Evolutionary conservation across 1,140 invertebrate species (phyloP), one percentile per base, ranked within the genome.

Genomic region (Uloborus diversus): DNA sequence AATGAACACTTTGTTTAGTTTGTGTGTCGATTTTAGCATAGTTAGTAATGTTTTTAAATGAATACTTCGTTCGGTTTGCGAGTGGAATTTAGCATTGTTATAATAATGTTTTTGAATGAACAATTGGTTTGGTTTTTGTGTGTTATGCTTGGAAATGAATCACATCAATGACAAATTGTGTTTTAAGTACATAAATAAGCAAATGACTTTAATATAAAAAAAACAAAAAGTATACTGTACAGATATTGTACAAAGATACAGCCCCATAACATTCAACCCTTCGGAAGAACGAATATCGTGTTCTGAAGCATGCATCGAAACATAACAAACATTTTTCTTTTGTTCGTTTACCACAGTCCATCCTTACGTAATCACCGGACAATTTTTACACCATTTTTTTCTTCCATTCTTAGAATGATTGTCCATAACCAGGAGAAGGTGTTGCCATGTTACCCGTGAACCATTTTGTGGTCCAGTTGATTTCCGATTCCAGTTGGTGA

Each of bases 151-250:
- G n/a, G n/a, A n/a, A 51, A 28, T 33, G 23, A 64, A 65, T 35
- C 5, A 76, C 49, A 62, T 9, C 47, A 73, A 30, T 4, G 23
- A 65, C 28, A 37, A 4, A 27, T 61, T 47, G 17, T 53, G 20
- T 53, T 62, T 76, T 76, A 37, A n/a, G 13, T 66, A 47, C 57
- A 76, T 76, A 76, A 76, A 76, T 76, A 76, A 65, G 73, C 73
- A 65, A 76, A 76, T 76, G 73, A 76, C 73, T 76, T 76, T 75
- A 65, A 76, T 65, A 59, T 42, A 73, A 70, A 70, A 64, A 64
- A 76, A 62, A 76, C 13, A 49, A 35, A 75, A 57, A 13, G 37
- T 42, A 62, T 62, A 76, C 73, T 76, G 73, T 76, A 76, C 61
- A 76, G 62, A 23, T 76, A 76, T 76, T 76, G 73, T 76, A 76